Base-by-base conservation (phyloP, 2,888 invertebrate genomes). In the Cyclophora albipunctata region DNA sequence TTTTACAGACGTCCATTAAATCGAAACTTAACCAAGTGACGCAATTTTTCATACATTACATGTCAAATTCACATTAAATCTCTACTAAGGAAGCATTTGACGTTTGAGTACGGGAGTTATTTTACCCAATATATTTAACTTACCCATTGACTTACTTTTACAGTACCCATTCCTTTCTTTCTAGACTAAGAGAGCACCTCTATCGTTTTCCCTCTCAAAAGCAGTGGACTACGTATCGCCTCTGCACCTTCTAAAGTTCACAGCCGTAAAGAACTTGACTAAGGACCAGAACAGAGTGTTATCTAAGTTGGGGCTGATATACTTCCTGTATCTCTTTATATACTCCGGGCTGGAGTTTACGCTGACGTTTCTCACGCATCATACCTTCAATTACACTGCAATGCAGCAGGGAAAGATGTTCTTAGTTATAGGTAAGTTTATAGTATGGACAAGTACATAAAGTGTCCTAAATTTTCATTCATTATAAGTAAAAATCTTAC, bases 371-470 rank as follows among this genome's bases (percentile, higher is more conserved):
- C 90, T 99, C 46, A 98, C 98, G 49, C 98, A 98, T 86, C 94
- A 96, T 68, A 91, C 94, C 42, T 98, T 98, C 78, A 91, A 93
- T 48, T 98, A 96, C 77, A 94, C 93, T 50, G 96, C 98, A 45
- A 96, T 98, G 94, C 95, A 98, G 80, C 99, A 99, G 84, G 99
- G 99, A 4, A 96, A 95, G 91, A 98, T 99, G 96, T 99, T 98
- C 79, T 91, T 98, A 66, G 94, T 94, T 50, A 96, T 98, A 69
- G 99, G 98, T 82, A 76, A 82, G 75, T 75, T 47, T 37, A n/a
- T n/a, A n/a, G n/a, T n/a, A n/a, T n/a, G n/a, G n/a, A n/a, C n/a
- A n/a, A n/a, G n/a, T n/a, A n/a, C n/a, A n/a, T n/a, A n/a, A n/a
- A n/a, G n/a, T n/a, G n/a, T n/a, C n/a, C n/a, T n/a, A n/a, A n/a